Evolutionary conservation across 1,140 invertebrate species (phyloP), one percentile per base, ranked within the genome.

Genomic region (Drosophila micromelanica): DNA sequence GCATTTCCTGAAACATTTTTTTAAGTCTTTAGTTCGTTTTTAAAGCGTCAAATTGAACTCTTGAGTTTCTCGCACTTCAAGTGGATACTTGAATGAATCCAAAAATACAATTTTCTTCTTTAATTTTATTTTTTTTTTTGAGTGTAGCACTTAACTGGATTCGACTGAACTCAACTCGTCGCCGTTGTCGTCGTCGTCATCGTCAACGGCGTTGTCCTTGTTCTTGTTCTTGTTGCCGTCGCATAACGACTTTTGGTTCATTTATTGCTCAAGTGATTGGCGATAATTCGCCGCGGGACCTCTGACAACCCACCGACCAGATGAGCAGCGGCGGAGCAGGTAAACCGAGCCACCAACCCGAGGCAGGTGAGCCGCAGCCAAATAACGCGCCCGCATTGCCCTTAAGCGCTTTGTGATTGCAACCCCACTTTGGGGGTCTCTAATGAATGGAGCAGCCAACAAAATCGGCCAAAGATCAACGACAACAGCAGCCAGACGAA

Each of bases 261-360:
- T 77, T 77, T 77, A 77, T 77, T 74, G 71, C 71, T 70, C 75
- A 74, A 74, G 75, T 77, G 75, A 77, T 77, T 77, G 75, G 75
- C 75, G 75, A 77, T 77, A 77, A 77, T 77, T 77, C 75, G 71
- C 64, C 65, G 75, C 75, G 75, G 69, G 69, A 72, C 69, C 54
- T 32, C 54, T 32, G 69, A 15, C 68, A 61, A 68, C 51, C 43
- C 8, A 57, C 30, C 49, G 45, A 55, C 55, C 48, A 72, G 73
- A 45, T 57, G 55, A 60, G 17, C 57, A 32, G 23, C 23, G 15
- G 23, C 23, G 15, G 49, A 40, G 12, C 52, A 40, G 49, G n/a
- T 35, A 4, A 52, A 37, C 49, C 49, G n/a, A 37, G 15, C 35
- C 2, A 38, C 5, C 49, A 49, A n/a, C 0, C 35, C 32, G 23